A percentile compares a stretch with the other conserved stretches of the same genome.
phyloP scores from a whole-genome alignment of 2,888 invertebrate species.

The Parnassius glacialis region DNA sequence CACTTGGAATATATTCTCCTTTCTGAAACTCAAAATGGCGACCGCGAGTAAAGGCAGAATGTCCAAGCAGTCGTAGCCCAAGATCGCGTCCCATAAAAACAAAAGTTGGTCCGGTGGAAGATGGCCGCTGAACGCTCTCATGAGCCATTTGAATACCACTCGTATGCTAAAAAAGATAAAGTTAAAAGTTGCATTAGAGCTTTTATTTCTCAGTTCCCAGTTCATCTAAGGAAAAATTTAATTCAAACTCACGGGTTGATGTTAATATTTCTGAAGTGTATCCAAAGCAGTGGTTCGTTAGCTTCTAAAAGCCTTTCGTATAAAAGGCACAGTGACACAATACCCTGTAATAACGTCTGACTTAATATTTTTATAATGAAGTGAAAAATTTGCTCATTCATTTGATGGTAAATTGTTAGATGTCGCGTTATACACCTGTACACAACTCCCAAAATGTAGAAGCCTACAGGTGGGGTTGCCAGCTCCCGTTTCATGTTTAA shows the following conservation, averaged over 20 bases:
- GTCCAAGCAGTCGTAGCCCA: slow-evolving; percentile 96
- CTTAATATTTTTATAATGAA: too few species aligned
- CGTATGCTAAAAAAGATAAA: slow-evolving; percentile 83
- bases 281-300: slow-evolving; percentile 94
- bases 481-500: too few species aligned
- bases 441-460: too few species aligned
- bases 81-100: slow-evolving; percentile 93
- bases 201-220: not conserved
- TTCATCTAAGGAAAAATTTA: too few species aligned
- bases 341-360: slow-evolving; percentile 80
- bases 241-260: slow-evolving; percentile 91
- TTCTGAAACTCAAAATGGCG: slow-evolving; percentile 91
- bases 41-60: slow-evolving; percentile 92
- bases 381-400: too few species aligned
- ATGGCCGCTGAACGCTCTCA: slow-evolving; percentile 97
- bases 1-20: slow-evolving; percentile 89
- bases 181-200: slow-evolving; percentile 4
- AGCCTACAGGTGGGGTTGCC: too few species aligned
- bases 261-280: slow-evolving; percentile 92
- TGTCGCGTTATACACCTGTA: too few species aligned
- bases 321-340: slow-evolving; percentile 92
- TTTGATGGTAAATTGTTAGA: too few species aligned
- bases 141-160: slow-evolving; percentile 97
- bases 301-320: slow-evolving; percentile 95
- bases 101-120: slow-evolving; percentile 95